phyloP scores from a whole-genome alignment of 2,888 invertebrate genomes.

The Macrosoma leucophasiata region DNA sequence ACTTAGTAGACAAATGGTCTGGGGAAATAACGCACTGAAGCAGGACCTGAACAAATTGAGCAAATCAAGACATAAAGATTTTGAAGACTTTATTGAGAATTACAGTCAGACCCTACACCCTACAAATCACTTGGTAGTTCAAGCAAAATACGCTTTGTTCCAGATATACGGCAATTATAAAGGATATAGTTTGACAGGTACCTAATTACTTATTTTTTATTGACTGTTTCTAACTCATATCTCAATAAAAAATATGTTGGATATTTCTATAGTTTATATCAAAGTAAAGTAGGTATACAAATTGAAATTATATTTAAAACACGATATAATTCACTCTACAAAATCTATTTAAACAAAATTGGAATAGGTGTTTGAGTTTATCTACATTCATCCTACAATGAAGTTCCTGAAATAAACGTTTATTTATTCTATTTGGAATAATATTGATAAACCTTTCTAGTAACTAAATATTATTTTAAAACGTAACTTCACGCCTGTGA shows the following conservation, averaged over 20 bases:
- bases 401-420: too few relatives aligned
- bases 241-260: not conserved
- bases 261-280: too few relatives aligned
- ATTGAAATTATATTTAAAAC: too few relatives aligned
- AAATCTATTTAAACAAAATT: too few relatives aligned
- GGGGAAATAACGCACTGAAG: conserved; percentile 77
- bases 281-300: too few relatives aligned
- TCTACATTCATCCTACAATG: too few relatives aligned
- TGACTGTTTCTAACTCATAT: not conserved
- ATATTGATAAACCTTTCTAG: too few relatives aligned
- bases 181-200: conserved; percentile 75
- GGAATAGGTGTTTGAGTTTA: too few relatives aligned
- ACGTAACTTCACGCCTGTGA: too few relatives aligned
- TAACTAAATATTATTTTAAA: too few relatives aligned
- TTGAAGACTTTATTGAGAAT: conserved; percentile 79
- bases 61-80: conserved; percentile 67
- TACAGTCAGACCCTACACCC: conserved; percentile 79
- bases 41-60: conserved; percentile 74
- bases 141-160: conserved; percentile 80
- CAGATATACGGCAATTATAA: conserved; percentile 80
- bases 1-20: conserved; percentile 74
- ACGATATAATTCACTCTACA: too few relatives aligned
- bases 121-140: conserved; percentile 79
- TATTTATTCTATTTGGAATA: too few relatives aligned
- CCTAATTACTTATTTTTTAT: conserved; percentile 4